Evolutionary conservation across 2,888 invertebrate species (phyloP).

Genomic region (Volucella zonaria): DNA sequence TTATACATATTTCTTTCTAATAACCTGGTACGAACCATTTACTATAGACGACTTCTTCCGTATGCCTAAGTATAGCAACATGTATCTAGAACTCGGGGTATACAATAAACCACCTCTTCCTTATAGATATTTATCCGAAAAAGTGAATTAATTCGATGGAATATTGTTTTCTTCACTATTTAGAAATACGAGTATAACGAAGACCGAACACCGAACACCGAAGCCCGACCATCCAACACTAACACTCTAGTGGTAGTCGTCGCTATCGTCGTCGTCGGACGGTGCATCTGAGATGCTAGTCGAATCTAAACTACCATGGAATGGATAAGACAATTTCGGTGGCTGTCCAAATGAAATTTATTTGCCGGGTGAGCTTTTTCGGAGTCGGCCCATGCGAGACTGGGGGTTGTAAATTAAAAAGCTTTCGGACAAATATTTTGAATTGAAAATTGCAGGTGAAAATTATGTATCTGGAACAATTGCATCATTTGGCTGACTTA

Average conservation of each 20-base stretch:
- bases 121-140: conserved; percentile 1
- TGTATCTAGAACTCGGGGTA: too few relatives aligned
- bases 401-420: neutral
- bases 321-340: conserved; percentile 11
- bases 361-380: conserved; percentile 54
- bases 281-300: conserved; percentile 49
- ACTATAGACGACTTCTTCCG: too few relatives aligned
- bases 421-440: conserved; percentile 39
- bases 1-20: too few relatives aligned
- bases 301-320: conserved; percentile 36
- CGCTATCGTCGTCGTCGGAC: neutral
- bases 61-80: too few relatives aligned
- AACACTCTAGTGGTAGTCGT: too few relatives aligned
- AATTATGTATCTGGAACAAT: conserved; percentile 10
- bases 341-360: conserved; percentile 17
- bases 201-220: neutral
- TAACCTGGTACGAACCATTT: too few relatives aligned
- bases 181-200: neutral
- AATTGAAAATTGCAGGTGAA: conserved; percentile 47
- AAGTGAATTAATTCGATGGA: neutral
- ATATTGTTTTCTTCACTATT: neutral
- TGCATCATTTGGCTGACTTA: conserved; percentile 24
- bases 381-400: conserved; percentile 7
- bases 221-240: neutral
- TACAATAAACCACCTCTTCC: neutral